Conservation (phyloP, 2,888 invertebrate species). For the Morinoia aosen region DNA sequence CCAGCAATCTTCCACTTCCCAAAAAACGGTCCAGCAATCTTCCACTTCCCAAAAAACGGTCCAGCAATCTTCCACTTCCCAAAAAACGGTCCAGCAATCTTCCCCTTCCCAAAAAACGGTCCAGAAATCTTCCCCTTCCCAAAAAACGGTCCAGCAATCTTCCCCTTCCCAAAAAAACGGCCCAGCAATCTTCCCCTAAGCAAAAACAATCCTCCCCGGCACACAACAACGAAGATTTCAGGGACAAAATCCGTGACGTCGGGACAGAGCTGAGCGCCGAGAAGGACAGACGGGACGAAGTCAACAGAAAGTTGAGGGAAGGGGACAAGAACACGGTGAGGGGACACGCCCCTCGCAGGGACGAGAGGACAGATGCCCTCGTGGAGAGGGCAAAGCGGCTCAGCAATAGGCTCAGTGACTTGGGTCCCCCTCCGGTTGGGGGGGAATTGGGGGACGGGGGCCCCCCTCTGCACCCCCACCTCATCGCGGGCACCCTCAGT, state of each 20-base stretch:
- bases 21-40: too few relatives aligned
- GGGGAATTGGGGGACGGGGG: neutral
- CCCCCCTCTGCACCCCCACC: neutral
- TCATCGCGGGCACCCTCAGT: neutral
- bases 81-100: too few relatives aligned
- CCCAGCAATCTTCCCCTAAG: too few relatives aligned
- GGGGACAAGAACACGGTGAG: constrained; percentile 23
- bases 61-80: too few relatives aligned
- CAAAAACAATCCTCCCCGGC: neutral
- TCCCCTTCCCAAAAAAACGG: neutral
- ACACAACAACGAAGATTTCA: neutral
- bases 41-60: too few relatives aligned
- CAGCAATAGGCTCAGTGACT: constrained; percentile 29
- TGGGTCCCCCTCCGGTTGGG: neutral
- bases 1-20: too few relatives aligned
- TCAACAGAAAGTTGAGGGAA: constrained; percentile 24
- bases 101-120: too few relatives aligned
- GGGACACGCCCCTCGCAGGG: neutral
- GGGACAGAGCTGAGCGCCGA: neutral
- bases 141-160: too few relatives aligned
- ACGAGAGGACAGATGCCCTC: neutral
- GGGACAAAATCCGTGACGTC: neutral
- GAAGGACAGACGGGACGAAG: constrained; percentile 43
- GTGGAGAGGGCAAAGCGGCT: constrained; percentile 13
- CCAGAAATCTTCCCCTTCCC: too few relatives aligned